Conservation (phyloP, 1,140 invertebrate species). For the Lanistes nyassanus region DNA sequence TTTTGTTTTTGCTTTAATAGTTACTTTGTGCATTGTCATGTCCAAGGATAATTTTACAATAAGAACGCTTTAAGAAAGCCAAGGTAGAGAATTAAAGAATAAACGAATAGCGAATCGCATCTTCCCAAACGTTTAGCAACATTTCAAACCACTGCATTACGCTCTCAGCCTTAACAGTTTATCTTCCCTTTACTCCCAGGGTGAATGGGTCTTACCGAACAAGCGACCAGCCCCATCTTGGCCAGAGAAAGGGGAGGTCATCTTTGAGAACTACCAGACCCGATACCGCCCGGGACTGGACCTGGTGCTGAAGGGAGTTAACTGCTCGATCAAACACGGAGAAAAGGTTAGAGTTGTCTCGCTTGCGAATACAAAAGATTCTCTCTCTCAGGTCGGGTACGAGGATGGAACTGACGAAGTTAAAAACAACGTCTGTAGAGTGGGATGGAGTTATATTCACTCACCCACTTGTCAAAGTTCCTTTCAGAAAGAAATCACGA, state of each 20-base stretch:
- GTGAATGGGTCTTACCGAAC: conserved; percentile 3
- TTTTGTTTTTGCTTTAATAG: too few relatives aligned
- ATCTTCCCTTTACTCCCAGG: background rate
- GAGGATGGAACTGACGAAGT: background rate
- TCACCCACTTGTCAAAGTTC: background rate
- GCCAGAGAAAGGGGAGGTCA: conserved; percentile 45
- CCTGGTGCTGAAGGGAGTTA: conserved; percentile 57
- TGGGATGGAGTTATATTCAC: background rate
- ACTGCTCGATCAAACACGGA: conserved; percentile 49
- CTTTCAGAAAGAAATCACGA: background rate
- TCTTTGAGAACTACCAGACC: conserved; percentile 47
- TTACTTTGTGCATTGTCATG: too few relatives aligned
- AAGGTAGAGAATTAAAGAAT: too few relatives aligned
- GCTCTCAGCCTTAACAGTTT: too few relatives aligned
- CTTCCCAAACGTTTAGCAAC: too few relatives aligned
- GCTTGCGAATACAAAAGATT: background rate
- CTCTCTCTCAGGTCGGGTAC: background rate
- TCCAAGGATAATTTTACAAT: too few relatives aligned
- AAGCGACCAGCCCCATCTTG: conserved; percentile 25
- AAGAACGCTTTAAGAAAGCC: too few relatives aligned
- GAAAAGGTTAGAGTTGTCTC: conserved; percentile 67
- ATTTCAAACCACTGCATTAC: too few relatives aligned
- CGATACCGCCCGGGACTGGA: conserved; percentile 56
- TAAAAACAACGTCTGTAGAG: background rate
- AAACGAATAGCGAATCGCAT: too few relatives aligned